Conservation (phyloP, 1,140 invertebrate species). For the Monochamus saltuarius region DNA sequence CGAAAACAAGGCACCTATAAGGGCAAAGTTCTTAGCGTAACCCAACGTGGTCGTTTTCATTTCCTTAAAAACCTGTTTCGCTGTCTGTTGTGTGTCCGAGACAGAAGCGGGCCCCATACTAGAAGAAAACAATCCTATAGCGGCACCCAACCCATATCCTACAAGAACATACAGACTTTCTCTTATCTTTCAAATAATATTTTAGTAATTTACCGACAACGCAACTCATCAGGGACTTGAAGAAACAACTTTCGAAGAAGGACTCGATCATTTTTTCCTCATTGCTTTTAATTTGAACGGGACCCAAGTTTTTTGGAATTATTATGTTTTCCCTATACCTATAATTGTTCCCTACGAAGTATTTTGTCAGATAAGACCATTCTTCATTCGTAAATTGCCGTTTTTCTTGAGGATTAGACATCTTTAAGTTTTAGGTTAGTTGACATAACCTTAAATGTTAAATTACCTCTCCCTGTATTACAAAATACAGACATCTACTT, state of each 20-base stretch:
- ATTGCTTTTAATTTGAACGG: constrained; percentile 76
- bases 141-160: constrained; percentile 93
- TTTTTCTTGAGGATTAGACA: constrained; percentile 22
- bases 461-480: too few relatives aligned
- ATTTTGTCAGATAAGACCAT: constrained; percentile 58
- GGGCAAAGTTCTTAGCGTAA: constrained; percentile 97
- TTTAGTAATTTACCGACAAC: constrained; percentile 69
- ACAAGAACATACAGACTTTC: constrained; percentile 14
- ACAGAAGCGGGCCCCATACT: constrained; percentile 89
- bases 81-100: constrained; percentile 72
- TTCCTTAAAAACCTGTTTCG: constrained; percentile 81
- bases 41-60: constrained; percentile 88
- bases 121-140: constrained; percentile 92
- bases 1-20: constrained; percentile 91
- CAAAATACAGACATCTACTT: too few relatives aligned
- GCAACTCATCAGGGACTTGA: constrained; percentile 88
- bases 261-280: constrained; percentile 87
- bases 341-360: constrained; percentile 65
- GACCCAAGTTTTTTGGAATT: constrained; percentile 74
- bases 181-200: background rate
- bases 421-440: background rate
- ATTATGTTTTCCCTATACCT: constrained; percentile 78
- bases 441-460: too few relatives aligned
- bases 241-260: constrained; percentile 87
- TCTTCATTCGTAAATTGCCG: constrained; percentile 41